Conservation (phyloP, 2,888 invertebrate genomes). For the Troilus luridus region DNA sequence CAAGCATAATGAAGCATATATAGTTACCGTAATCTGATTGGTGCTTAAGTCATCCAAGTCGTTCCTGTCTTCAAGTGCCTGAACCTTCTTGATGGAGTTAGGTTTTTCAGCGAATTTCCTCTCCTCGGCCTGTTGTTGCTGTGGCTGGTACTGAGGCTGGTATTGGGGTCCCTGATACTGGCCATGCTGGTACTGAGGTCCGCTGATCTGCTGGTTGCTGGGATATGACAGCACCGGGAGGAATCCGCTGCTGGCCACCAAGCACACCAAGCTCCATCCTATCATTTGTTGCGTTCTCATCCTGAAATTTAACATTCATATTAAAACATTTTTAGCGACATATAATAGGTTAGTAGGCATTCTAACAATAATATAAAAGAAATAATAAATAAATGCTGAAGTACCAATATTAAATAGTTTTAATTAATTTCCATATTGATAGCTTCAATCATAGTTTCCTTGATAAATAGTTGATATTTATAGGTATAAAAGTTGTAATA, state of each 20-base stretch:
- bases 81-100: conserved; percentile 89
- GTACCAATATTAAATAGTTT: too few species aligned
- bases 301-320: conserved; percentile 10
- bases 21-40: conserved; percentile 79
- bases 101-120: conserved; percentile 92
- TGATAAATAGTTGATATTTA: too few species aligned
- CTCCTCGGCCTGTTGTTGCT: conserved; percentile 70
- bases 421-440: too few species aligned
- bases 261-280: conserved; percentile 80
- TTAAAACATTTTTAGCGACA: not conserved
- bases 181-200: conserved; percentile 56
- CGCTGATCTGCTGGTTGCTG: conserved; percentile 59
- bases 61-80: conserved; percentile 69
- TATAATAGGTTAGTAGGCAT: not conserved
- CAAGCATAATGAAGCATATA: conserved; percentile 14
- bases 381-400: too few species aligned
- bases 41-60: conserved; percentile 86
- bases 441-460: too few species aligned
- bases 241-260: conserved; percentile 78
- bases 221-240: conserved; percentile 74
- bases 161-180: conserved; percentile 57
- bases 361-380: not conserved
- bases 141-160: conserved; percentile 59
- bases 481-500: too few species aligned
- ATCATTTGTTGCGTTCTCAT: conserved; percentile 71